Percentiles rank a stretch among this genome's conserved stretches.
Evolutionary conservation across 1,140 invertebrate genomes (phyloP).

Genomic region (Drosophila mayri): DNA sequence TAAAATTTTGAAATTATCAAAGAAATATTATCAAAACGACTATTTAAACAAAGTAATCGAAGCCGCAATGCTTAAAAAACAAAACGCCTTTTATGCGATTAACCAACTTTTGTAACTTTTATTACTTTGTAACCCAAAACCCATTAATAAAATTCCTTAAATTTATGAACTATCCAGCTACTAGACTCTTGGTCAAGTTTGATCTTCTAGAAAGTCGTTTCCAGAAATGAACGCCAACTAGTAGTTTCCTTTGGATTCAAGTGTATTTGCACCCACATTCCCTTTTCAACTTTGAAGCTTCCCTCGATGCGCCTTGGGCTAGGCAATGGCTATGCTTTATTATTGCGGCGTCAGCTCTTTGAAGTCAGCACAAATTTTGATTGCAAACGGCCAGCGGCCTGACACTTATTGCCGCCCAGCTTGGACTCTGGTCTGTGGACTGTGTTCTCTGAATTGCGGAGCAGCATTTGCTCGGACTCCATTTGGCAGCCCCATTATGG

Average conservation of each 20-base stretch:
- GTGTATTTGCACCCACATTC: constrained; percentile 3
- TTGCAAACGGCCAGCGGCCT: constrained; percentile 45
- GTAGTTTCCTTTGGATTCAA: background rate
- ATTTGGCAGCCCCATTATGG: constrained; percentile 28
- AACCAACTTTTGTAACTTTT: background rate
- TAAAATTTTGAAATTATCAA: background rate
- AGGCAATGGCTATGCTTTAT: constrained; percentile 40
- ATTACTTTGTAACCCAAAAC: background rate
- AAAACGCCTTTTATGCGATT: background rate
- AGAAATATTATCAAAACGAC: background rate
- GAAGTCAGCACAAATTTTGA: constrained; percentile 49
- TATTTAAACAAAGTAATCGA: background rate
- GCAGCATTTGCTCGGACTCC: constrained; percentile 4
- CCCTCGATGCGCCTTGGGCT: constrained; percentile 35
- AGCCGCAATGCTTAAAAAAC: background rate
- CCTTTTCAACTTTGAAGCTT: constrained; percentile 25
- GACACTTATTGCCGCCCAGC: constrained; percentile 44
- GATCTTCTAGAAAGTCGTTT: too few relatives aligned
- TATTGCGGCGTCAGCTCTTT: constrained; percentile 48
- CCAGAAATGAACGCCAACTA: background rate
- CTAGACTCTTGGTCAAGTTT: background rate
- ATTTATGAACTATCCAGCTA: background rate
- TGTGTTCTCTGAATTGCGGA: background rate
- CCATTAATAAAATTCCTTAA: background rate
- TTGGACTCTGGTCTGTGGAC: constrained; percentile 8